Evolutionary conservation across 2,113 vertebrate genomes (phyloP), one percentile per base, ranked within the genome.

Genomic region (Nothocercus nigrocapillus): DNA sequence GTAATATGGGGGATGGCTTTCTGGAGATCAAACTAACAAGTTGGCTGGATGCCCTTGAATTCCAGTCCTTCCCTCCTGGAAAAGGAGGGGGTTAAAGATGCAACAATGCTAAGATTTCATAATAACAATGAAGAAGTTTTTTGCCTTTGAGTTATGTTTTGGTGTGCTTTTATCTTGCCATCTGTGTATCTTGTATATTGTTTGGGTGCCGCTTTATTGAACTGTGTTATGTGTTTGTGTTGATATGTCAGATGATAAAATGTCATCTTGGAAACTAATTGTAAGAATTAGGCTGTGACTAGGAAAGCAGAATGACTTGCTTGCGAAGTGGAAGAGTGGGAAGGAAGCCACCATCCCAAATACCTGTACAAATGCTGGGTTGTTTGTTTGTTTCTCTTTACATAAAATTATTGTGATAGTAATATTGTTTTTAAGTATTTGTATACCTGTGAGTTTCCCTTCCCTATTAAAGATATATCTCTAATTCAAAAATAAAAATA

Each of bases 161-260:
- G 13, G 28, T 17, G 45, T 7, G 13, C 2, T 2, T 19, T 63
- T 11, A 5, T 61, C 40, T 72, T 32, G 21, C 13, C 73, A 83
- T 28, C 44, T 25, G 25, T 1, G 0, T 22, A 49, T 49, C 47
- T 8, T 70, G 25, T 16, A 1, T 34, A 2, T 51, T 2, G 1
- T 42, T 79, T 58, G 67, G n/a, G 44, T 45, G 4, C 40, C 21
- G 61, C 38, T 7, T 62, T 94, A 36, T 90, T 90, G 81, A 82
- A 64, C 67, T 80, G 0, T 53, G 38, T n/a, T 24, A 0, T 5
- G 7, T 25, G 28, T 66, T 82, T 82, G 44, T 1, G 0, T 44
- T 79, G 38, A 36, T 61, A 5, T 1, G 4, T 73, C 30, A 2
- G 40, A 15, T 82, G 32, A 90, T 56, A 45, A 44, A 44, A 34